These are phyloP conservation scores for Sinocyclocheilus maitianheensis DNA, from an alignment of 2,113 vertebrate genomes.

Conservation along the genomic window DNA sequence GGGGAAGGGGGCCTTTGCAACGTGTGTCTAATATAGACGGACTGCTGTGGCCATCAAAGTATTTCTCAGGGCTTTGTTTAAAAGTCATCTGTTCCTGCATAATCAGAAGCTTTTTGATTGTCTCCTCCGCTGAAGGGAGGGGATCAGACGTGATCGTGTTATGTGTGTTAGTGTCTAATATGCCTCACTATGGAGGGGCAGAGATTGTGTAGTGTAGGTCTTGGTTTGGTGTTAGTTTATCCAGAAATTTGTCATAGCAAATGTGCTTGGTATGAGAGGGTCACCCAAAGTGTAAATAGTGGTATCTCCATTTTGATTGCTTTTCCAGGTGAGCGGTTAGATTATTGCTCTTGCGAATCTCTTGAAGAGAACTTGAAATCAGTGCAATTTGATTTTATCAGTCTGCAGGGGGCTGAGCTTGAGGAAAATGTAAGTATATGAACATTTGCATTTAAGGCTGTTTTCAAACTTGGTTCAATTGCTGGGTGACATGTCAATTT, in stretches of 20 bases:
- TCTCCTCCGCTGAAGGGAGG: slow-evolving; percentile 45
- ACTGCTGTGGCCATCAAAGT: slow-evolving; percentile 62
- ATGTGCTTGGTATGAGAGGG: not conserved
- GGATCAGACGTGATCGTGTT: slow-evolving; percentile 30
- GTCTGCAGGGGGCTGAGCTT: slow-evolving; percentile 76
- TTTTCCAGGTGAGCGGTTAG: slow-evolving; percentile 79
- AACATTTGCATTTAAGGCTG: not conserved
- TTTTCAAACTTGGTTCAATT: slow-evolving; percentile 1
- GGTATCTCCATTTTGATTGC: slow-evolving; percentile 14
- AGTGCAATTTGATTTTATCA: slow-evolving; percentile 79
- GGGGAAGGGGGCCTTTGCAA: slow-evolving; percentile 53
- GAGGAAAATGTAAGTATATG: slow-evolving; percentile 77
- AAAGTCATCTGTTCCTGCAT: slow-evolving; percentile 67
- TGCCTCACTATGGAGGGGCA: not conserved
- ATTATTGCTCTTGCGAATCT: slow-evolving; percentile 78
- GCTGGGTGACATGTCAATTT: not conserved
- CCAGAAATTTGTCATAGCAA: not conserved
- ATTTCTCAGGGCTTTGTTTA: slow-evolving; percentile 66
- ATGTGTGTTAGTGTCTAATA: slow-evolving; percentile 33
- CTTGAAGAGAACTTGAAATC: slow-evolving; percentile 80
- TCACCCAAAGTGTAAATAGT: not conserved
- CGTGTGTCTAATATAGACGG: slow-evolving; percentile 54
- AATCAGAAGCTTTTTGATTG: slow-evolving; percentile 69
- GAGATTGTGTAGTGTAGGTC: not conserved
- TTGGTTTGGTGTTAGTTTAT: not conserved